phyloP scores from a whole-genome alignment of 2,888 invertebrate genomes.

The Cenopis cana region DNA sequence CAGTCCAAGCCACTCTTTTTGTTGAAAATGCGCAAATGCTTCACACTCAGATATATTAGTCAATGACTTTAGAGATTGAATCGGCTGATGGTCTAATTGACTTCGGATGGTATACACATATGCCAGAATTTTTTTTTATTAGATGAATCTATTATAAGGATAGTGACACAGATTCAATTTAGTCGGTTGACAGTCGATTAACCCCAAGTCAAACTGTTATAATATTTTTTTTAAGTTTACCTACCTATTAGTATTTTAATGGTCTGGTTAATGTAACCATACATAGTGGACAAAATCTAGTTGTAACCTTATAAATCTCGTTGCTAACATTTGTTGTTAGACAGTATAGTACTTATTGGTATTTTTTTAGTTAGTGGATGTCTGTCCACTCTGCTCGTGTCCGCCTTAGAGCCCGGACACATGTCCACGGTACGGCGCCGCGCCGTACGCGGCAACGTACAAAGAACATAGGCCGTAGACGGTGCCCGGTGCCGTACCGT shows the following conservation, averaged over 20 bases:
- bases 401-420: too few relatives aligned
- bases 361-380: too few relatives aligned
- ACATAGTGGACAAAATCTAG: neutral
- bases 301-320: neutral
- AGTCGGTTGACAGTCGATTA: neutral
- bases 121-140: too few relatives aligned
- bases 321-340: too few relatives aligned
- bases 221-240: neutral
- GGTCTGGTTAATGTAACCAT: too few relatives aligned
- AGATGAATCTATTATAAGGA: neutral
- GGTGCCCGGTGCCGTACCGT: too few relatives aligned
- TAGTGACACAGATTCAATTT: neutral
- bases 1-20: slow-evolving; percentile 69
- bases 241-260: slow-evolving; percentile 2
- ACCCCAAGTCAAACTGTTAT: too few relatives aligned
- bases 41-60: slow-evolving; percentile 46
- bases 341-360: too few relatives aligned
- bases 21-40: slow-evolving; percentile 66
- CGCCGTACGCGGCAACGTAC: too few relatives aligned
- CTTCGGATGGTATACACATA: neutral
- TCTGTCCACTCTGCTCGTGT: too few relatives aligned
- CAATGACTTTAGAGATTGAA: neutral
- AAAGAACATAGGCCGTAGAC: too few relatives aligned
- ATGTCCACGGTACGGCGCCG: too few relatives aligned
- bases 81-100: neutral